Evolutionary conservation across 2,797 vertebrate genomes (phyloP).

Genomic region (Paratrypauchen microcephalus): DNA sequence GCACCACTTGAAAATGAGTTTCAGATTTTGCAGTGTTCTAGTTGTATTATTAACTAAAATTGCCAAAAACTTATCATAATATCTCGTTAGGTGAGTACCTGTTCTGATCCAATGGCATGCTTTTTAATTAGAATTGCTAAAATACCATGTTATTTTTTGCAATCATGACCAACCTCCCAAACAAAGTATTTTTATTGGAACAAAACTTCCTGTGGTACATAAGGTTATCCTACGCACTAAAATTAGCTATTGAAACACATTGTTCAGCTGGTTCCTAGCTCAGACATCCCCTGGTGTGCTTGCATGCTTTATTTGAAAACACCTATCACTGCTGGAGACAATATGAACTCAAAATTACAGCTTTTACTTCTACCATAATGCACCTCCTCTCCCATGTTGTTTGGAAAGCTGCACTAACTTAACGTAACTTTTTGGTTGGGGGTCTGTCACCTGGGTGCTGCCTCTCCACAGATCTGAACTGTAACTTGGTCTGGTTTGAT

Average conservation of each 20-base stretch:
- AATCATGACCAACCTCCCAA: neutral
- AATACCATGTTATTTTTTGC: neutral
- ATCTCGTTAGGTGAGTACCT: neutral
- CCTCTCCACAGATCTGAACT: too few species aligned
- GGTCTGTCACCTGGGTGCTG: too few species aligned
- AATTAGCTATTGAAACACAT: slow-evolving; percentile 3
- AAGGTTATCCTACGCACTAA: slow-evolving; percentile 12
- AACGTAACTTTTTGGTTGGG: too few species aligned
- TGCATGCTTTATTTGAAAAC: slow-evolving; percentile 34
- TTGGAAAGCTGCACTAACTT: slow-evolving; percentile 3
- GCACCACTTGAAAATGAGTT: too few species aligned
- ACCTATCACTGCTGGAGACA: slow-evolving; percentile 54
- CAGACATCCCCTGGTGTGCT: slow-evolving; percentile 41
- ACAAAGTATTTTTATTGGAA: neutral
- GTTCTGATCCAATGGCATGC: neutral
- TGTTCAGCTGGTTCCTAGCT: slow-evolving; percentile 20
- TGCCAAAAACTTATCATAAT: neutral
- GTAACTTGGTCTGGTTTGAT: too few species aligned
- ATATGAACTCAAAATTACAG: slow-evolving; percentile 16
- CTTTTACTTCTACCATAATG: neutral
- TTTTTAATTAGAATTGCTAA: neutral
- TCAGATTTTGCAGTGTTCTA: neutral
- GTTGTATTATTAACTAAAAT: neutral
- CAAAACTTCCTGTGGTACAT: neutral
- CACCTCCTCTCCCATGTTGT: slow-evolving; percentile 5